These are phyloP conservation scores for Ginglymostoma cirratum DNA, from an alignment of 2,113 vertebrate genomes.

Conservation along the genomic window DNA sequence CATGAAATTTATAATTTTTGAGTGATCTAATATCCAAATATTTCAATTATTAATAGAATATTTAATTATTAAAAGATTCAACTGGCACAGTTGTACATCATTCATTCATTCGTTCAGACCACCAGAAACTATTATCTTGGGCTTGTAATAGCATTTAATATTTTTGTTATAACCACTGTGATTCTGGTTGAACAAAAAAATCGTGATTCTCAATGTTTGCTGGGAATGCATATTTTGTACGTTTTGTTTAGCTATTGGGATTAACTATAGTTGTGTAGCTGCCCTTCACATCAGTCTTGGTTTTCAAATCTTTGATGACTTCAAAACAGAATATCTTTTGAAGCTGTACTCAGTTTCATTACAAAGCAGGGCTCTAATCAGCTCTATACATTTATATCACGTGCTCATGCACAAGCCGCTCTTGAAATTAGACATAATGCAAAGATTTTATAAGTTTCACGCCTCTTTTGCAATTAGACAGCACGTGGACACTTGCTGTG, in stretches of 20 bases:
- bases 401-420: conserved; percentile 52
- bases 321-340: conserved; percentile 36
- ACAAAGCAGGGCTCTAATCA: conserved; percentile 53
- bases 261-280: background rate
- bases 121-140: background rate
- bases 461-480: conserved; percentile 67
- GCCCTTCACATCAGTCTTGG: conserved; percentile 19
- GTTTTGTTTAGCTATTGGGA: background rate
- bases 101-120: background rate
- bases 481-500: conserved; percentile 67
- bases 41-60: conserved; percentile 37
- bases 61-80: conserved; percentile 26
- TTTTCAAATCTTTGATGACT: conserved; percentile 36
- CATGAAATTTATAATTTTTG: conserved; percentile 32
- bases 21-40: conserved; percentile 8
- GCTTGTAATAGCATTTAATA: background rate
- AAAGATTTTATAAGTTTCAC: conserved; percentile 62
- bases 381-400: conserved; percentile 62
- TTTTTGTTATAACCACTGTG: background rate
- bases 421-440: conserved; percentile 57
- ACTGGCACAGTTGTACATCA: conserved; percentile 10
- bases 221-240: background rate
- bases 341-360: conserved; percentile 24
- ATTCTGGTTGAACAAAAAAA: background rate
- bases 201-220: background rate